Percentiles rank a stretch among this genome's conserved stretches.
Evolutionary conservation across 2,113 vertebrate species (phyloP).

Genomic region (Austrofundulus limnaeus): DNA sequence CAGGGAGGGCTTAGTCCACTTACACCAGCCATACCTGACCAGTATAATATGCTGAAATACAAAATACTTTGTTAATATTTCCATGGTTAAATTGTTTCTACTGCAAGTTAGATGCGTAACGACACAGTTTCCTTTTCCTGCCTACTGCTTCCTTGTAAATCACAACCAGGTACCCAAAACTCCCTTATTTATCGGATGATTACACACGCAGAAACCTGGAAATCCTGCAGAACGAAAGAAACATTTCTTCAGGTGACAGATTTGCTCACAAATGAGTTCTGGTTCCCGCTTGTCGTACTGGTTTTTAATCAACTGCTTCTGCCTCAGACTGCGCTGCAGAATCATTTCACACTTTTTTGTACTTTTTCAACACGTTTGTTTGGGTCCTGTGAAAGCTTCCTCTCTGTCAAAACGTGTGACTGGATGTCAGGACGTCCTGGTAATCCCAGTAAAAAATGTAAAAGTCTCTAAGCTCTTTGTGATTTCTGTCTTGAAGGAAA

Average conservation of each 20-base stretch:
- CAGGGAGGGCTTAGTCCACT: too few relatives aligned
- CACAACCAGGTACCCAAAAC: constrained; percentile 29
- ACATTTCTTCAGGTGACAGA: constrained; percentile 33
- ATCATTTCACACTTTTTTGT: constrained; percentile 26
- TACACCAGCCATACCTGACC: too few relatives aligned
- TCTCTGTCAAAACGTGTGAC: constrained; percentile 38
- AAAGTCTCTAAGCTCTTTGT: background rate
- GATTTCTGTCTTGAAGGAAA: constrained; percentile 78
- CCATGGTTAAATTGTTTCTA: too few relatives aligned
- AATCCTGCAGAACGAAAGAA: constrained; percentile 39
- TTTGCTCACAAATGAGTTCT: constrained; percentile 50
- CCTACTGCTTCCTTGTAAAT: background rate
- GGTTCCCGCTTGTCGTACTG: constrained; percentile 40
- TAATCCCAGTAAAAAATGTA: too few relatives aligned
- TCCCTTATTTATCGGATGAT: constrained; percentile 21
- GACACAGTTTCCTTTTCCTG: too few relatives aligned
- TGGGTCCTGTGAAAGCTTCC: constrained; percentile 16
- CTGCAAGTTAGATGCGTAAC: too few relatives aligned
- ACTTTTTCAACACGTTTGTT: too few relatives aligned
- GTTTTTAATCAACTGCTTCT: constrained; percentile 32
- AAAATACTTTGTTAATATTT: too few relatives aligned
- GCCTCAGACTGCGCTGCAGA: constrained; percentile 33
- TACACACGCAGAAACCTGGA: constrained; percentile 9
- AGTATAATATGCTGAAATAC: too few relatives aligned
- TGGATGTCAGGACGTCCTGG: constrained; percentile 8